phyloP scores from a whole-genome alignment of 2,797 vertebrate genomes.

The Neosilurus hyrtlii region DNA sequence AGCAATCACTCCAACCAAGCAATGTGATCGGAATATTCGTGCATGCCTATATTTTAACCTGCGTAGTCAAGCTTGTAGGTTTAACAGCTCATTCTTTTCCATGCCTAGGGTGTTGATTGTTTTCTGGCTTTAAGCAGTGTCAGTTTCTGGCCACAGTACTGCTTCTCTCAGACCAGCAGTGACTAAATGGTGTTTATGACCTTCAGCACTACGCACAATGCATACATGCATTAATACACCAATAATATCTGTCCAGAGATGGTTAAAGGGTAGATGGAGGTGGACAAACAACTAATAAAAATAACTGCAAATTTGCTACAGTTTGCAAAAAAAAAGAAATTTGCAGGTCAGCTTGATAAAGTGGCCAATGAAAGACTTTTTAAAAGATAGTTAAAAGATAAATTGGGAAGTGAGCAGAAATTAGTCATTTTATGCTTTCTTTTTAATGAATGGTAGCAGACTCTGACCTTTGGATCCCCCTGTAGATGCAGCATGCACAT shows the following conservation, averaged over 20 bases:
- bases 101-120: background rate
- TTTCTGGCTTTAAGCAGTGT: background rate
- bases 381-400: background rate
- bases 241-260: background rate
- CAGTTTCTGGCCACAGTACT: background rate
- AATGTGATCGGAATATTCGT: background rate
- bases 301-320: background rate
- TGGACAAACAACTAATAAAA: too few species aligned
- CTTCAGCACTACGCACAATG: background rate
- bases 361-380: background rate
- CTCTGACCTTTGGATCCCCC: background rate
- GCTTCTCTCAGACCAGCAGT: background rate
- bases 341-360: too few species aligned
- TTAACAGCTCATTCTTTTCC: background rate
- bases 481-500: slow-evolving; percentile 41
- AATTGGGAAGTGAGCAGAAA: background rate
- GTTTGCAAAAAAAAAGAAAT: background rate
- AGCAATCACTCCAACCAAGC: background rate
- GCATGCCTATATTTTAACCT: too few species aligned
- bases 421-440: too few species aligned
- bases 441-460: background rate
- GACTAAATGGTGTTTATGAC: background rate
- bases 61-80: background rate
- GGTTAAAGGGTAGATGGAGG: background rate
- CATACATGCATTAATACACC: background rate